Evolutionary conservation across 1,140 invertebrate genomes (phyloP).

Genomic region (Glossosoma conforme): DNA sequence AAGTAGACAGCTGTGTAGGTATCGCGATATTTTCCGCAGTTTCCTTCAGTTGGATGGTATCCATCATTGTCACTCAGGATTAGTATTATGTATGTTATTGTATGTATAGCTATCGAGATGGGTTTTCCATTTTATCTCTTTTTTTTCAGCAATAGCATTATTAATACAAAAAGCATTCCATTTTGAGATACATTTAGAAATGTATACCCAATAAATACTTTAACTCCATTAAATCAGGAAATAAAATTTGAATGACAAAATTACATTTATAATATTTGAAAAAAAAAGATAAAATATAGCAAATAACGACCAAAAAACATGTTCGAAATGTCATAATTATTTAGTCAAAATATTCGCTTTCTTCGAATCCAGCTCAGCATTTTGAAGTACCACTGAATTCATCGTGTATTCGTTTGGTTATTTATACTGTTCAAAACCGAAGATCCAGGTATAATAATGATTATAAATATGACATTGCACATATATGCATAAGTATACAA

Average conservation of each 20-base stretch:
- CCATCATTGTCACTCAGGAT: constrained; percentile 17
- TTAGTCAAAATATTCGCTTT: too few relatives aligned
- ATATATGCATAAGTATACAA: too few relatives aligned
- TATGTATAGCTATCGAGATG: too few relatives aligned
- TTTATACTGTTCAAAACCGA: too few relatives aligned
- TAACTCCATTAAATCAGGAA: not conserved
- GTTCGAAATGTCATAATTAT: too few relatives aligned
- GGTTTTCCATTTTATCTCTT: constrained; percentile 5
- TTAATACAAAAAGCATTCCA: not conserved
- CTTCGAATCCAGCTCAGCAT: too few relatives aligned
- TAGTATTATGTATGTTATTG: constrained; percentile 2
- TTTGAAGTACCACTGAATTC: too few relatives aligned
- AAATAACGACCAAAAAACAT: not conserved
- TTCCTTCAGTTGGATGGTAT: constrained; percentile 4
- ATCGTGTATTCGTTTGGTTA: too few relatives aligned
- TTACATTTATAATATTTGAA: not conserved
- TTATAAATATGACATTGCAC: too few relatives aligned
- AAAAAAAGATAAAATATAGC: not conserved
- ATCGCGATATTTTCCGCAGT: too few relatives aligned
- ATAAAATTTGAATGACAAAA: not conserved
- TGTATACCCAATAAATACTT: not conserved
- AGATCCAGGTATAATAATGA: too few relatives aligned
- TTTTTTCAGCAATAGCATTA: not conserved
- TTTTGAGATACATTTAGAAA: not conserved
- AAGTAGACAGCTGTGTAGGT: too few relatives aligned